Percentiles rank a stretch among this genome's conserved stretches.
phyloP scores from a whole-genome alignment of 2,797 vertebrate species.

The Galago senegalensis region DNA sequence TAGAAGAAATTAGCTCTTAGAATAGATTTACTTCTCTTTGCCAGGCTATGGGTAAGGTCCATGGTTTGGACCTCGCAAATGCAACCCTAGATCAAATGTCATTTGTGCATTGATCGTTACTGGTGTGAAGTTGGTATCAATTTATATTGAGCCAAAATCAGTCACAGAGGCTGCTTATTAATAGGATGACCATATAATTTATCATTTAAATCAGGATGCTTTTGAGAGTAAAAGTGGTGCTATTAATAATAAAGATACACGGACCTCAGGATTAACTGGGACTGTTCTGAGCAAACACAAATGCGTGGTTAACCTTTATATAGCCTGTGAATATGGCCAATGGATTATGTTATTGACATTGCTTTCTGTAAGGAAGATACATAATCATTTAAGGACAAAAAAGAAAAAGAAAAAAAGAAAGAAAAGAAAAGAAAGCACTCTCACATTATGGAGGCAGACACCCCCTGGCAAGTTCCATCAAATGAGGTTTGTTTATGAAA shows the following conservation, averaged over 20 bases:
- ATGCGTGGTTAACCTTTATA: neutral
- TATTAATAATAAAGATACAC: conserved; percentile 27
- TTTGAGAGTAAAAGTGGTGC: conserved; percentile 32
- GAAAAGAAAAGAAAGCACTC: neutral
- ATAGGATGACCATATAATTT: conserved; percentile 3
- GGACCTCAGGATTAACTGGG: neutral
- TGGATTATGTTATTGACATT: conserved; percentile 1
- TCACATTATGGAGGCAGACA: neutral
- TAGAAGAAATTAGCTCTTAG: neutral
- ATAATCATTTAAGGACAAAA: neutral
- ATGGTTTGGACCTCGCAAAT: neutral
- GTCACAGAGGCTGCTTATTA: conserved; percentile 23
- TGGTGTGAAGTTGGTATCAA: conserved; percentile 3
- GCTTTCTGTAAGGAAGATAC: conserved; percentile 32
- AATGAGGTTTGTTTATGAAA: conserved; percentile 72
- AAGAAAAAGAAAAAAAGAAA: neutral
- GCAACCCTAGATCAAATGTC: conserved; percentile 14
- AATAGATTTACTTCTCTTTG: neutral
- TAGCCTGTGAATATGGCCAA: neutral
- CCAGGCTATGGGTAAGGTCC: no score
- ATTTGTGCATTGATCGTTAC: neutral
- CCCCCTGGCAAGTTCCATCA: conserved; percentile 41
- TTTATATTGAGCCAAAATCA: conserved; percentile 37
- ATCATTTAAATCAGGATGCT: neutral
- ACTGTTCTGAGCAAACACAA: neutral